Conservation (phyloP, 2,888 invertebrate species). For the Coecobrya sp. region DNA sequence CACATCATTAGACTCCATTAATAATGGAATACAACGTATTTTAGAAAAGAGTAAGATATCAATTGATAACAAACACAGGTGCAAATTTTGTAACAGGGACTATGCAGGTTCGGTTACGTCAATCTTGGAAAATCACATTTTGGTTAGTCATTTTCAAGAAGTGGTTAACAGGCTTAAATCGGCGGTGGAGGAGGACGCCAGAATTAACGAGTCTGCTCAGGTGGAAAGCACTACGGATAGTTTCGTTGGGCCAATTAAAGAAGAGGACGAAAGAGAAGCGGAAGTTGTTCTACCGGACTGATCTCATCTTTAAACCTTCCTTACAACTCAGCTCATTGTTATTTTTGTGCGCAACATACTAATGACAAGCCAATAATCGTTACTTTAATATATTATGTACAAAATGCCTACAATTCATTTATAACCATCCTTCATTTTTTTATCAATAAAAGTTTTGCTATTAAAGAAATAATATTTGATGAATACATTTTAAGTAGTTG, state of each 20-base stretch:
- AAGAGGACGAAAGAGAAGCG: background rate
- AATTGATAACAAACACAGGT: background rate
- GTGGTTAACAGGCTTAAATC: background rate
- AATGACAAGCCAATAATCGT: too few species aligned
- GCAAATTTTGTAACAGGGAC: constrained; percentile 35
- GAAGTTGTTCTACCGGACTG: constrained; percentile 18
- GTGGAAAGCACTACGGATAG: background rate
- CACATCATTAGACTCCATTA: background rate
- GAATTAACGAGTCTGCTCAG: too few species aligned
- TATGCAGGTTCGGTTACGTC: background rate
- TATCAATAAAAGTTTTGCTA: too few species aligned
- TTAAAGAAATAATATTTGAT: too few species aligned
- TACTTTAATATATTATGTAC: too few species aligned
- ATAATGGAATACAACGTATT: background rate
- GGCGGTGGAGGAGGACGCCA: constrained; percentile 10
- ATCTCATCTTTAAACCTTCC: too few species aligned
- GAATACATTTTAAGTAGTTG: too few species aligned
- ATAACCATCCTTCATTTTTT: too few species aligned
- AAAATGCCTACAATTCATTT: too few species aligned
- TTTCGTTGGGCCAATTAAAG: background rate
- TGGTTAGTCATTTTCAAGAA: constrained; percentile 11
- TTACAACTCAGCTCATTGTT: too few species aligned
- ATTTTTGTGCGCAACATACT: too few species aligned
- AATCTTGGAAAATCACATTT: constrained; percentile 48
- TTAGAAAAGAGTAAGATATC: background rate